A percentile compares a stretch with the other conserved stretches of the same genome.
These are phyloP conservation scores for Helostoma temminkii DNA, from an alignment of 2,797 vertebrate genomes.

Conservation along the genomic window DNA sequence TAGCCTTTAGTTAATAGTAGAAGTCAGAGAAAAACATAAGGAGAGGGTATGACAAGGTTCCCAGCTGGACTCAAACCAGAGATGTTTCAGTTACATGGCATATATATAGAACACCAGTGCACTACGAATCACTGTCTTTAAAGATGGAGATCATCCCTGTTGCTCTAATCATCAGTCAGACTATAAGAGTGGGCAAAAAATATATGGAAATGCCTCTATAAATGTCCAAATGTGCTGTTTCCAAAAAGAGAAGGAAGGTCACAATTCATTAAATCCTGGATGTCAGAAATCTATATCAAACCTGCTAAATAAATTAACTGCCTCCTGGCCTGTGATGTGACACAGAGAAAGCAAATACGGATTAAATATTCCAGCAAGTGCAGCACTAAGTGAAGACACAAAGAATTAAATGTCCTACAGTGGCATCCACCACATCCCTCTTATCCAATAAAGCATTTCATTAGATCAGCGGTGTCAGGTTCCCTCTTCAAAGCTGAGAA, in stretches of 20 bases:
- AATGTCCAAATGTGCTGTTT: slow-evolving; percentile 48
- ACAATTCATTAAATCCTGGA: slow-evolving; percentile 32
- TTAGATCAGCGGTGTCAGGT: slow-evolving; percentile 55
- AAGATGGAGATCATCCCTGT: slow-evolving; percentile 34
- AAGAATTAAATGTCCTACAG: slow-evolving; percentile 18
- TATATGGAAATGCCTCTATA: slow-evolving; percentile 50
- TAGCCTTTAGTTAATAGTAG: too few relatives aligned
- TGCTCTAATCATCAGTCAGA: slow-evolving; percentile 37
- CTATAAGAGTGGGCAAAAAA: slow-evolving; percentile 55
- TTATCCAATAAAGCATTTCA: slow-evolving; percentile 46
- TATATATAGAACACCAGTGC: too few relatives aligned
- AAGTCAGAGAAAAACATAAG: too few relatives aligned
- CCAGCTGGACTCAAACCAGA: too few relatives aligned
- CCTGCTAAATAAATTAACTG: slow-evolving; percentile 36
- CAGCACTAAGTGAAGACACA: slow-evolving; percentile 25
- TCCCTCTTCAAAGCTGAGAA: slow-evolving; percentile 49
- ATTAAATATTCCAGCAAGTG: slow-evolving; percentile 30
- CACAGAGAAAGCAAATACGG: slow-evolving; percentile 31
- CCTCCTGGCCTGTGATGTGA: slow-evolving; percentile 21
- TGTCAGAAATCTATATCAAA: slow-evolving; percentile 39
- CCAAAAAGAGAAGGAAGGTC: slow-evolving; percentile 50
- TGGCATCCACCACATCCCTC: slow-evolving; percentile 31
- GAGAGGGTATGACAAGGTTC: too few relatives aligned
- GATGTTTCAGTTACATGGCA: too few relatives aligned
- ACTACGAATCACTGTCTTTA: slow-evolving; percentile 24